A percentile compares a stretch with the other conserved stretches of the same genome.
phyloP scores from a whole-genome alignment of 2,888 invertebrate genomes.

The Cephus pygmeus region DNA sequence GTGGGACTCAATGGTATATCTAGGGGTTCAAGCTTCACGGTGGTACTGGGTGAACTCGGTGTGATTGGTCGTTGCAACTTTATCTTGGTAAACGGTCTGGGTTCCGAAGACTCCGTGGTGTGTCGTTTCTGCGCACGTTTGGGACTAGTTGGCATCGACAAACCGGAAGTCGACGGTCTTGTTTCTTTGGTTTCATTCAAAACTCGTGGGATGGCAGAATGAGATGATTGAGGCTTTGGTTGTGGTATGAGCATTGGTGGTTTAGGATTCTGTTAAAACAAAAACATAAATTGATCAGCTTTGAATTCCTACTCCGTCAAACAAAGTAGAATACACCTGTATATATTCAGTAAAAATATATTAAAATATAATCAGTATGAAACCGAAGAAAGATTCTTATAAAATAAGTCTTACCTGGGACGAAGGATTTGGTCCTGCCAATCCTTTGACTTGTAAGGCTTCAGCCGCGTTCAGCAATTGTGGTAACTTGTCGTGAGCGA shows the following conservation, averaged over 20 bases:
- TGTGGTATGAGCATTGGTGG: conserved; percentile 57
- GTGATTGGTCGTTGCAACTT: conserved; percentile 54
- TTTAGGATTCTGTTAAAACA: conserved; percentile 45
- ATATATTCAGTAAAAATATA: neutral
- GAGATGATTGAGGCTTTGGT: conserved; percentile 44
- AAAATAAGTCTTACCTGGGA: conserved; percentile 46
- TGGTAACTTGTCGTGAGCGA: conserved; percentile 85
- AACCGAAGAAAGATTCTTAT: neutral
- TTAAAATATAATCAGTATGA: neutral
- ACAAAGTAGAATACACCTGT: neutral
- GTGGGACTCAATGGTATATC: conserved; percentile 60
- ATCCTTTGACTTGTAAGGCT: conserved; percentile 83
- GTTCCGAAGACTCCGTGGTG: conserved; percentile 43
- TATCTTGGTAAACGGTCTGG: conserved; percentile 57
- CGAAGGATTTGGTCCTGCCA: conserved; percentile 62
- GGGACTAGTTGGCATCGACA: conserved; percentile 40
- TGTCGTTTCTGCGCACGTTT: conserved; percentile 59
- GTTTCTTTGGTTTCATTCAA: conserved; percentile 51
- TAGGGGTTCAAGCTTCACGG: conserved; percentile 57
- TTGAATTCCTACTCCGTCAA: neutral
- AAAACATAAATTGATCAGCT: neutral
- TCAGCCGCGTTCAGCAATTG: conserved; percentile 86
- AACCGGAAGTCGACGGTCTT: conserved; percentile 38
- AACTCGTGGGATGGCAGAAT: conserved; percentile 35
- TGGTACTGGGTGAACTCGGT: conserved; percentile 47